Percentiles rank a stretch among this genome's conserved stretches.
phyloP scores from a whole-genome alignment of 2,797 vertebrate genomes.

The Diceros bicornis region DNA sequence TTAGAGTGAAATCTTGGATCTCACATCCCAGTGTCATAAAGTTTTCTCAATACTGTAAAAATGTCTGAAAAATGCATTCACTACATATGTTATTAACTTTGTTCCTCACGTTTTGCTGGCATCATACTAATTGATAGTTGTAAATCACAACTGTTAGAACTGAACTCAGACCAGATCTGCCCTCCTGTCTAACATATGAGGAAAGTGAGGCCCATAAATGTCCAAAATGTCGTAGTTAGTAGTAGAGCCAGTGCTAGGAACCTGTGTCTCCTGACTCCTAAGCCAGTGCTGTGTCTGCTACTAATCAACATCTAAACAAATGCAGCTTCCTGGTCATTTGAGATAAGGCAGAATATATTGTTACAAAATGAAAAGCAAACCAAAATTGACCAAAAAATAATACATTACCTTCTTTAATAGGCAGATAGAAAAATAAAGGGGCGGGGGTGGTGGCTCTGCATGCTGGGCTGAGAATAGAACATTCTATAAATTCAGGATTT shows the following conservation, averaged over 20 bases:
- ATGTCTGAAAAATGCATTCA: conserved; percentile 34
- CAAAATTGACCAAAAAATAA: conserved; percentile 11
- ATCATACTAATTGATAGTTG: conserved; percentile 20
- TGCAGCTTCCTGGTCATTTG: conserved; percentile 35
- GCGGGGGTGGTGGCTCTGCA: background rate
- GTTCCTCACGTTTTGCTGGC: background rate
- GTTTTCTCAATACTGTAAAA: conserved; percentile 68
- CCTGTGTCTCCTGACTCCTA: background rate
- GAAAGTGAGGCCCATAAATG: conserved; percentile 1
- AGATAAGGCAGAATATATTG: conserved; percentile 26
- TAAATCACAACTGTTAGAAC: conserved; percentile 7
- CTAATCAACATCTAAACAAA: conserved; percentile 55
- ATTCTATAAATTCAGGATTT: conserved; percentile 50
- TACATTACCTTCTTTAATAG: conserved; percentile 33
- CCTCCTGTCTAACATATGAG: conserved; percentile 42
- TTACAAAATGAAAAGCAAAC: conserved; percentile 50
- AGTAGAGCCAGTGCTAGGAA: background rate
- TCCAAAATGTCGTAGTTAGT: conserved; percentile 15
- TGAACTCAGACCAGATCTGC: conserved; percentile 2
- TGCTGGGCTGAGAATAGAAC: conserved; percentile 12
- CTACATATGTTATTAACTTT: conserved; percentile 57
- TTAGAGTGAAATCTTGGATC: conserved; percentile 34
- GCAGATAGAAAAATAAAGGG: background rate
- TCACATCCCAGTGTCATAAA: background rate
- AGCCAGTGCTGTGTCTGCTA: background rate